phyloP scores from a whole-genome alignment of 2,888 invertebrate genomes.

The Cordilura impudica region DNA sequence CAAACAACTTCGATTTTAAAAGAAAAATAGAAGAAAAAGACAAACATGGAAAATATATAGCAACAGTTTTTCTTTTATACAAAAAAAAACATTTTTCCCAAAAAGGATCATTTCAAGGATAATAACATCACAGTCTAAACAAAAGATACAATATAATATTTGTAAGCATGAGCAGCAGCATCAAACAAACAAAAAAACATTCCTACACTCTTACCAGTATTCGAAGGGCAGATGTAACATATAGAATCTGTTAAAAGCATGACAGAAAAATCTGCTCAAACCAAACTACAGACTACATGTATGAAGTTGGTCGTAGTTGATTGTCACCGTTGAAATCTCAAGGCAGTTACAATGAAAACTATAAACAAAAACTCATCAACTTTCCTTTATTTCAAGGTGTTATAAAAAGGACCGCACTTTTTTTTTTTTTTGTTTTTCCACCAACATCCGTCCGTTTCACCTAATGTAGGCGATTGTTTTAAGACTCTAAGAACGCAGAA shows the following conservation, averaged over 20 bases:
- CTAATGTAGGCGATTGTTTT: conserved; percentile 50
- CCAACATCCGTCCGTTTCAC: conserved; percentile 41
- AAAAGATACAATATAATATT: conserved; percentile 35
- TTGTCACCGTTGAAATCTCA: conserved; percentile 12
- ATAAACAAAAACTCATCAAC: background rate
- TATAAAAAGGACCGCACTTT: conserved; percentile 39
- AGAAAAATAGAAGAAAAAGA: background rate
- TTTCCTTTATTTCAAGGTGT: conserved; percentile 29
- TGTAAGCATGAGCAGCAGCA: conserved; percentile 8
- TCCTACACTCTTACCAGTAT: background rate
- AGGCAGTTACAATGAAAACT: conserved; percentile 24
- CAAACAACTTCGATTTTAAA: background rate
- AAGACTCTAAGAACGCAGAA: background rate
- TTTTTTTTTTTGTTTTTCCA: conserved; percentile 14
- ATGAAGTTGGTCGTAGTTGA: background rate
- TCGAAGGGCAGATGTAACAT: conserved; percentile 53
- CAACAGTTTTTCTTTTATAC: conserved; percentile 27
- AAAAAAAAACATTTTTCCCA: conserved; percentile 13
- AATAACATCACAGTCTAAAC: conserved; percentile 25
- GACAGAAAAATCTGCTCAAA: conserved; percentile 2
- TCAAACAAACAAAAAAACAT: background rate
- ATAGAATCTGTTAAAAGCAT: conserved; percentile 25
- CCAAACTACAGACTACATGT: no score
- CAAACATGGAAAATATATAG: conserved; percentile 16
- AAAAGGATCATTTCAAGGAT: conserved; percentile 59